Percentiles rank a stretch among this genome's conserved stretches.
phyloP scores from a whole-genome alignment of 2,113 vertebrate genomes.

The Mugil cephalus region DNA sequence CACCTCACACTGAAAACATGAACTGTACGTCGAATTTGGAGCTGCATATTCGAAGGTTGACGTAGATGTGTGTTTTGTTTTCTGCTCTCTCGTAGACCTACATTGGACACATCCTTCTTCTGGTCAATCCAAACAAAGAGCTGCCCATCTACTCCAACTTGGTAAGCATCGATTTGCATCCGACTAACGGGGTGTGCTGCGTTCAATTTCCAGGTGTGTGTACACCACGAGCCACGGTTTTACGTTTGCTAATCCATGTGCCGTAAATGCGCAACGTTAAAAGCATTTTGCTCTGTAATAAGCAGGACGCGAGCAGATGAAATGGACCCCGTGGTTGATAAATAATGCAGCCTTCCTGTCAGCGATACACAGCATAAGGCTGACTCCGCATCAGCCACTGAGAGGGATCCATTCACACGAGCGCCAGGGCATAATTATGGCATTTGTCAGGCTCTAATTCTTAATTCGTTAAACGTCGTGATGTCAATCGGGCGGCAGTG shows the following conservation, averaged over 20 bases:
- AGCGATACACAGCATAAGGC: slow-evolving; percentile 65
- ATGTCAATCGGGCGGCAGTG: background rate
- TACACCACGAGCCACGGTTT: background rate
- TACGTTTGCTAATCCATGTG: background rate
- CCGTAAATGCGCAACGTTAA: slow-evolving; percentile 1
- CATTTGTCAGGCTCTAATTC: background rate
- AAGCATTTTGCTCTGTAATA: slow-evolving; percentile 35
- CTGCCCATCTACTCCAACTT: slow-evolving; percentile 94
- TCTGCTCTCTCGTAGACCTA: slow-evolving; percentile 88
- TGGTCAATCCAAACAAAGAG: slow-evolving; percentile 96
- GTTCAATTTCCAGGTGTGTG: background rate
- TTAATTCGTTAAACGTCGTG: background rate
- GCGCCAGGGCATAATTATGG: too few relatives aligned
- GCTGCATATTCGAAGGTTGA: background rate
- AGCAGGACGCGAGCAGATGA: slow-evolving; percentile 48
- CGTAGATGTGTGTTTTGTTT: background rate
- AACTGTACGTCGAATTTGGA: too few relatives aligned
- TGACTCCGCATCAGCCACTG: slow-evolving; percentile 52
- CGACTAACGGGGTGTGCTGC: background rate
- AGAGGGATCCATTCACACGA: slow-evolving; percentile 1
- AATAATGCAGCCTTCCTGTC: slow-evolving; percentile 84
- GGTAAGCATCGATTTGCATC: slow-evolving; percentile 82
- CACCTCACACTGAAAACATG: background rate
- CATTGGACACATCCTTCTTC: slow-evolving; percentile 93
- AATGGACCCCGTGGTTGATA: slow-evolving; percentile 72